Base-by-base conservation (phyloP, 2,888 invertebrate genomes). In the Euzophera pinguis region DNA sequence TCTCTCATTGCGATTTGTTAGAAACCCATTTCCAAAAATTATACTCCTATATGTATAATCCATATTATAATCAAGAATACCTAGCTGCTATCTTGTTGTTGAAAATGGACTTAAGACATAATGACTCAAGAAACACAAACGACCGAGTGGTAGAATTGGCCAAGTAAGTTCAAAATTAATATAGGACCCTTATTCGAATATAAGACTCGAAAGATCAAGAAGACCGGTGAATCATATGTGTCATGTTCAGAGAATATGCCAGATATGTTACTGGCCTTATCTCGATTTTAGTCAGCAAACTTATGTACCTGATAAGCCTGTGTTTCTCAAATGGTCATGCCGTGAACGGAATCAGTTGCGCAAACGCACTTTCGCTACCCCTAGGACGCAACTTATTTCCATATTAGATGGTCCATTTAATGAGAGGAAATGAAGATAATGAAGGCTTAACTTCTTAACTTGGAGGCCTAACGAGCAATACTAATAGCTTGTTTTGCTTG, bases 351-450 rank as follows among this genome's bases (percentile, higher is more conserved):
- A 63, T 55, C 55, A 45, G 59, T 65, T 67, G 62, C 64, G 65
- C 60, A 45, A 45, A 45, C 57, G 57, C 61, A 63, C 69, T 69
- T 69, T 74, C 69, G 64, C 65, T 64, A 62, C 64, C 64, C 64
- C 56, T 60, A 63, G 48, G 53, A 51, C 47, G 60, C 59, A 57
- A 59, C 54, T 54, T 50, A 51, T 52, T 54, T 42, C 61, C 61
- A 60, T 61, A 61, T 61, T 49, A 52, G 58, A 54, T 55, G 55
- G 34, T 29, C 50, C 47, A 48, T 50, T 53, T 50, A 55, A 55
- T 50, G 53, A 54, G 53, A 51, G 56, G 48, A 48, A 48, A 53
- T 51, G 53, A 45, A 50, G 7, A 52, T 53, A 53, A 53, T 45
- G 45, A 45, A 32, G 27, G 42, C 32, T 32, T 45, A 45, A 32